A percentile compares a stretch with the other conserved stretches of the same genome.
phyloP scores from a whole-genome alignment of 2,888 invertebrate species.

The Pyrrhopygopsis socrates region DNA sequence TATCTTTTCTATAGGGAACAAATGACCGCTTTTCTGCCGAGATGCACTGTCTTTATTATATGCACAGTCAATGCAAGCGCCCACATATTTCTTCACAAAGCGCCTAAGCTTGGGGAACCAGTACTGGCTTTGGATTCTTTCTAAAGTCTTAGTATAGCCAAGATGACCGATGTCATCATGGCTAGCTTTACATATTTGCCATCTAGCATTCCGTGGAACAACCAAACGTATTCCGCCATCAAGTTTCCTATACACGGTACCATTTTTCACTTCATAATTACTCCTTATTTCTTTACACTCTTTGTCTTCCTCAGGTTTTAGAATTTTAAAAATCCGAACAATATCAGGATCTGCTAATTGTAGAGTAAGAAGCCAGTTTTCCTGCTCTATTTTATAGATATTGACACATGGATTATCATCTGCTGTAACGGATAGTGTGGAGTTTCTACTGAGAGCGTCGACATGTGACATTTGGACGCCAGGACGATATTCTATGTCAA shows the following conservation, averaged over 20 bases:
- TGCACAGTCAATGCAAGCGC: slow-evolving; percentile 89
- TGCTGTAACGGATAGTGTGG: not conserved
- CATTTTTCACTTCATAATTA: slow-evolving; percentile 63
- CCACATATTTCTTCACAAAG: slow-evolving; percentile 89
- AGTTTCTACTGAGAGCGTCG: slow-evolving; percentile 83
- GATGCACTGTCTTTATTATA: slow-evolving; percentile 86
- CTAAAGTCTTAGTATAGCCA: slow-evolving; percentile 35
- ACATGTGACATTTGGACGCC: slow-evolving; percentile 85
- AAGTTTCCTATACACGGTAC: slow-evolving; percentile 37
- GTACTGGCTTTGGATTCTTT: slow-evolving; percentile 27
- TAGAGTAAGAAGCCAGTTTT: slow-evolving; percentile 35
- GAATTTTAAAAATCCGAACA: slow-evolving; percentile 16
- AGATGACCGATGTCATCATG: slow-evolving; percentile 50
- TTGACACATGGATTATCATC: not conserved
- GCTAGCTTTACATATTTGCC: slow-evolving; percentile 84
- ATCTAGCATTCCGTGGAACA: slow-evolving; percentile 86
- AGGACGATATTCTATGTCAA: slow-evolving; percentile 86
- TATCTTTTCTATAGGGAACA: slow-evolving; percentile 90
- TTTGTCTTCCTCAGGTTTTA: slow-evolving; percentile 23
- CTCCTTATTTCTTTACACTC: slow-evolving; percentile 51
- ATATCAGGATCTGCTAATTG: slow-evolving; percentile 52
- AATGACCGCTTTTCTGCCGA: slow-evolving; percentile 80
- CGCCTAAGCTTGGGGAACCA: slow-evolving; percentile 35
- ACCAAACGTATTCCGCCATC: slow-evolving; percentile 83
- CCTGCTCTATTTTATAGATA: slow-evolving; percentile 28